phyloP scores from a whole-genome alignment of 2,888 invertebrate genomes.

The Calliphora vomitoria region DNA sequence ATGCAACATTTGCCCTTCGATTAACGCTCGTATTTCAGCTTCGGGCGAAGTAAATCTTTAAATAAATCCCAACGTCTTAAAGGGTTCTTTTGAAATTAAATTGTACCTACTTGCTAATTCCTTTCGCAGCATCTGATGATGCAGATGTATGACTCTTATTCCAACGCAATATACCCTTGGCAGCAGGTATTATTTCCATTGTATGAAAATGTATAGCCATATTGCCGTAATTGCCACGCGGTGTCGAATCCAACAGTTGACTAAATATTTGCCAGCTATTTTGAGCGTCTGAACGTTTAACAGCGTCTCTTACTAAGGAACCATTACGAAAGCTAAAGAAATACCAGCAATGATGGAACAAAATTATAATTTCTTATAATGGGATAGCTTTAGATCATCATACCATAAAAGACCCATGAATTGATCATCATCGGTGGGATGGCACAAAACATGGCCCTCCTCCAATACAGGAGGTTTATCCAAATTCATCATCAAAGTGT shows the following conservation, averaged over 20 bases:
- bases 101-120: slow-evolving; percentile 80
- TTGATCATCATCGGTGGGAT: slow-evolving; percentile 90
- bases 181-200: slow-evolving; percentile 88
- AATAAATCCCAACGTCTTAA: slow-evolving; percentile 1
- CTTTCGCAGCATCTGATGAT: slow-evolving; percentile 79
- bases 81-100: not conserved
- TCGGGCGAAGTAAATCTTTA: slow-evolving; percentile 85
- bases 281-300: slow-evolving; percentile 90
- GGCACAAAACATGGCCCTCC: slow-evolving; percentile 94
- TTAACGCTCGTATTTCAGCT: slow-evolving; percentile 93
- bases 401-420: slow-evolving; percentile 97
- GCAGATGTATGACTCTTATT: slow-evolving; percentile 86
- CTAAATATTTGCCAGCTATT: slow-evolving; percentile 94
- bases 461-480: slow-evolving; percentile 88
- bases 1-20: slow-evolving; percentile 97
- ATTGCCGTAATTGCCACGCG: slow-evolving; percentile 96
- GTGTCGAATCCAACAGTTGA: slow-evolving; percentile 91
- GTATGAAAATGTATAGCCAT: slow-evolving; percentile 86
- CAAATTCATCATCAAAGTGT: slow-evolving; percentile 94
- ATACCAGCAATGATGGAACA: not conserved
- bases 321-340: slow-evolving; percentile 94
- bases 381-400: not conserved
- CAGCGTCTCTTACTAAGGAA: slow-evolving; percentile 93
- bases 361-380: not conserved
- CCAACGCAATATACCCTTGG: slow-evolving; percentile 88